Conservation (phyloP, 2,113 vertebrate genomes). For the Barnardius zonarius region DNA sequence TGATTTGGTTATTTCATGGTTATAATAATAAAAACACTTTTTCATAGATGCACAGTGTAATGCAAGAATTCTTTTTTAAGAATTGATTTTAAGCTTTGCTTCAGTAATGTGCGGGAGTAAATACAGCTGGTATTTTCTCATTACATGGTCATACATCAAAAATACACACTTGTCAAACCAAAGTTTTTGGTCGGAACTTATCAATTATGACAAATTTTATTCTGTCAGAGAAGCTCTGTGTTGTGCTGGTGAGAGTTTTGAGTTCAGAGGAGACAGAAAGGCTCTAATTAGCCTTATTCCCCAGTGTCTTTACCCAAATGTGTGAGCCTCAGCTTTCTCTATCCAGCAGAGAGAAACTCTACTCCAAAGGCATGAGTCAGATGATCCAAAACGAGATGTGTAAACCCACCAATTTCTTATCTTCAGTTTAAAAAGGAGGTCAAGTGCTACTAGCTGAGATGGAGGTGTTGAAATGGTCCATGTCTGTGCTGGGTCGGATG, state of each 20-base stretch:
- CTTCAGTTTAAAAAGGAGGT: background rate
- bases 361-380: background rate
- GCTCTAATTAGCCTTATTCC: background rate
- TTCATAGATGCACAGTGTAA: background rate
- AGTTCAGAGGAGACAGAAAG: background rate
- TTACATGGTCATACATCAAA: background rate
- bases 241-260: background rate
- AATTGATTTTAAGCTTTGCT: background rate
- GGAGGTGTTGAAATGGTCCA: background rate
- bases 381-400: background rate
- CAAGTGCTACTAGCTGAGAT: background rate
- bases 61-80: background rate
- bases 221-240: background rate
- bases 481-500: background rate
- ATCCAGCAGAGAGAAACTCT: background rate
- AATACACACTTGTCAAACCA: background rate
- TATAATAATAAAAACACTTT: background rate
- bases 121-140: background rate
- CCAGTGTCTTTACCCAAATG: background rate
- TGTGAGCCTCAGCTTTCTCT: background rate
- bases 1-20: background rate
- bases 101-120: background rate
- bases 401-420: background rate
- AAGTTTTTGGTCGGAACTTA: background rate
- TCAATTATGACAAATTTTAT: background rate